These are phyloP conservation scores for Centrocercus urophasianus DNA, from an alignment of 2,113 vertebrate genomes.

Conservation along the genomic window DNA sequence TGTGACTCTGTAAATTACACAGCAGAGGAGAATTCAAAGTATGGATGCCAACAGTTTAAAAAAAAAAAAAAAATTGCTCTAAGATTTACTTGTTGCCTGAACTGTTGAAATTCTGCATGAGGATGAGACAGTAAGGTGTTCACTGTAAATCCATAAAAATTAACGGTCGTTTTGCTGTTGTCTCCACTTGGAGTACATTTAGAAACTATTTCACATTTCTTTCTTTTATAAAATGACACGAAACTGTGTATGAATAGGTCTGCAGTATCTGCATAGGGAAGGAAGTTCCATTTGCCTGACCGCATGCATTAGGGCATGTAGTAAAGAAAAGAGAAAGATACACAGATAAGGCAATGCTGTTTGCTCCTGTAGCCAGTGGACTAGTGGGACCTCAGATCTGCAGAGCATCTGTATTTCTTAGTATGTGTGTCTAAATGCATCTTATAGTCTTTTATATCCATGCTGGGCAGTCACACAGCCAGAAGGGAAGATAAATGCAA, in stretches of 20 bases:
- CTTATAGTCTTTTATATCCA: background rate
- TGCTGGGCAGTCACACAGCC: background rate
- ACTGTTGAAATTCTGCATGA: constrained; percentile 7
- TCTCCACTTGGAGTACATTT: constrained; percentile 35
- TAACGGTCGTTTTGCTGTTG: background rate
- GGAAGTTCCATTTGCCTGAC: background rate
- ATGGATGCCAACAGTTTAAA: background rate
- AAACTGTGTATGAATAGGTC: background rate
- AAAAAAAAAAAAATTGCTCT: background rate
- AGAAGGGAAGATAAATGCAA: background rate
- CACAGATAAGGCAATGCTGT: background rate
- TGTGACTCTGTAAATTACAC: background rate
- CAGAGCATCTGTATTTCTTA: background rate
- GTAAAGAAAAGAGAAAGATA: background rate
- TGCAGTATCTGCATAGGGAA: background rate
- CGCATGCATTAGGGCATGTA: accelerated
- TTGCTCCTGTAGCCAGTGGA: background rate
- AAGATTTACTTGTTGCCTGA: background rate
- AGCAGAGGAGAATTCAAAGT: background rate
- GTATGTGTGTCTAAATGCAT: background rate
- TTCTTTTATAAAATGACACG: background rate
- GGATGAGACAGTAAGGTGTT: background rate
- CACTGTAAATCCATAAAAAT: background rate
- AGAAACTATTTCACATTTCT: background rate
- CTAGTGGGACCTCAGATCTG: background rate